Base-by-base conservation (phyloP, 2,888 invertebrate species). In the Cacoxenus indagator region DNA sequence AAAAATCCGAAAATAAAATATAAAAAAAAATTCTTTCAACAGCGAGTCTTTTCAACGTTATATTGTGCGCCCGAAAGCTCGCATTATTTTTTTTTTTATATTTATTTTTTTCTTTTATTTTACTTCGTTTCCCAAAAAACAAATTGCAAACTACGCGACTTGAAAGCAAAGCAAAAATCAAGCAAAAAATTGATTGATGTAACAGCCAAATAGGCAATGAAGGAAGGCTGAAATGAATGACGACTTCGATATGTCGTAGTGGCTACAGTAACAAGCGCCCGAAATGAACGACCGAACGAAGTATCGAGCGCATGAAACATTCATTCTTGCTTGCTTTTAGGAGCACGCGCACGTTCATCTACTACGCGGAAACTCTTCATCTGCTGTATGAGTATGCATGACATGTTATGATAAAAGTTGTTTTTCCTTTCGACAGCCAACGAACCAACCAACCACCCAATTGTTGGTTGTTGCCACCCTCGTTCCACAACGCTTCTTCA, bases 71-170 rank as follows among this genome's bases (percentile, higher is more conserved):
- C 31, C 43, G 2, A 37, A 14, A 9, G 19, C n/a, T 17, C 19
- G 59, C 81, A 78, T 68, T 67, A 72, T 77, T 77, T 80, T 78
- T 81, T 79, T 65, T 37, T n/a, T 26, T 51, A 4, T 17, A n/a
- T n/a, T 55, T 31, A 31, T 59, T 61, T 22, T 19, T 22, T 37
- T 37, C 14, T 61, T 19, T 61, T 43, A 19, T 31, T 61, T 37
- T 37, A 37, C n/a, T n/a, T n/a, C n/a, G n/a, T n/a, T n/a, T n/a
- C 11, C 46, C 51, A 51, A 81, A 80, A 81, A 81, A 81, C 81
- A 81, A 81, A 81, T 81, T 81, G 82, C 81, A 72, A 75, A 72
- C 82, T 82, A 81, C 81, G 81, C 81, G 81, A 81, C 81, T 78
- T 78, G 81, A 78, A 81, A 81, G 4, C 14, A 48, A n/a, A 48